A percentile compares a stretch with the other conserved stretches of the same genome.
phyloP scores from a whole-genome alignment of 2,113 vertebrate species.

The Ameiurus melas region DNA sequence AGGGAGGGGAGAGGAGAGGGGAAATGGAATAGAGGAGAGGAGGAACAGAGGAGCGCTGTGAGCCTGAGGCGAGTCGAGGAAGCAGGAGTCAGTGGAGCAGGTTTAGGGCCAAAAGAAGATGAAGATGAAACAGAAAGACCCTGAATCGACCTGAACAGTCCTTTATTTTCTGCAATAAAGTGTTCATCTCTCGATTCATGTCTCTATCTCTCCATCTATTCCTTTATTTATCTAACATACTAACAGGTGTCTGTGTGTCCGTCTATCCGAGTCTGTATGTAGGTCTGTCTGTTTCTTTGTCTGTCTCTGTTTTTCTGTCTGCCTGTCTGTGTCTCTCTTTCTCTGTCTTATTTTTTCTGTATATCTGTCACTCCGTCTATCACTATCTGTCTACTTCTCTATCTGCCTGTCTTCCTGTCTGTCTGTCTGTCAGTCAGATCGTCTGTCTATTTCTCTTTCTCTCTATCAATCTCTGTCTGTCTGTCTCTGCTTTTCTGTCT shows the following conservation, averaged over 20 bases:
- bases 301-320: not conserved
- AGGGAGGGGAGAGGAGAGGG: constrained; percentile 67
- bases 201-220: not conserved
- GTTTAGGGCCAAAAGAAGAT: not conserved
- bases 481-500: not conserved
- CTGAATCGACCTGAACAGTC: not conserved
- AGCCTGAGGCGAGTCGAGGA: not conserved
- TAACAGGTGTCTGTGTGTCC: not conserved
- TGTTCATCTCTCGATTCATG: not conserved
- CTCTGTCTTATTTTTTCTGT: not conserved
- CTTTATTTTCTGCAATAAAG: not conserved
- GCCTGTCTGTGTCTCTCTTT: not conserved
- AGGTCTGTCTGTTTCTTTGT: not conserved
- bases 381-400: no score
- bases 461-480: not conserved
- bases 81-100: not conserved
- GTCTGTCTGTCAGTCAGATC: no score
- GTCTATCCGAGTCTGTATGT: not conserved
- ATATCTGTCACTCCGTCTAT: not conserved
- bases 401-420: no score
- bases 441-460: not conserved
- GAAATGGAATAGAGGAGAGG: constrained; percentile 47
- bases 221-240: not conserved
- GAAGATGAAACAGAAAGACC: not conserved
- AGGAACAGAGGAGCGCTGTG: not conserved